These are phyloP conservation scores for Scolopax rusticola DNA, from an alignment of 2,797 vertebrate genomes.

Conservation along the genomic window DNA sequence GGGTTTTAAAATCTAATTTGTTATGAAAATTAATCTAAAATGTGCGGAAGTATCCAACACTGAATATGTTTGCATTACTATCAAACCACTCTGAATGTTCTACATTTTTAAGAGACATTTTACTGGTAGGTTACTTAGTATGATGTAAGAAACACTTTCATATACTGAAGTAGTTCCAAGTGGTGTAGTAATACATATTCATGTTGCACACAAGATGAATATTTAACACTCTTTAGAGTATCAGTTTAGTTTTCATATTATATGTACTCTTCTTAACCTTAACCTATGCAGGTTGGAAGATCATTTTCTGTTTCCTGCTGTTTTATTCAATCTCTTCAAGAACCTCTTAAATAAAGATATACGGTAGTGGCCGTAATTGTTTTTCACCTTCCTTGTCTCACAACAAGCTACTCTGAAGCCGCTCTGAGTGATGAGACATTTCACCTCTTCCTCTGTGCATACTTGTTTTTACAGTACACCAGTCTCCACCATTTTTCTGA, in stretches of 20 bases:
- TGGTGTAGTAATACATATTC: background rate
- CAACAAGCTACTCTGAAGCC: background rate
- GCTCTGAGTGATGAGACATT: background rate
- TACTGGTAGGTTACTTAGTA: background rate
- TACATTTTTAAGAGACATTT: background rate
- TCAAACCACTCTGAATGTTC: background rate
- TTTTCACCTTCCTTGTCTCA: background rate
- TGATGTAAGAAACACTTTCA: background rate
- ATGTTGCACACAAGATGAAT: background rate
- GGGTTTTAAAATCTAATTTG: background rate
- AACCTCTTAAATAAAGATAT: background rate
- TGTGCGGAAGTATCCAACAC: background rate
- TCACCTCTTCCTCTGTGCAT: background rate
- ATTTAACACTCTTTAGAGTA: background rate
- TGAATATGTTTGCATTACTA: background rate
- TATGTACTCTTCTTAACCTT: background rate
- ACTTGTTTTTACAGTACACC: background rate
- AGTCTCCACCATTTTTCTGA: background rate
- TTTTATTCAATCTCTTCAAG: background rate
- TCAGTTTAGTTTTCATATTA: background rate
- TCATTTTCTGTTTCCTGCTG: background rate
- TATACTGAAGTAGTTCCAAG: background rate
- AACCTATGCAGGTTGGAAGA: background rate
- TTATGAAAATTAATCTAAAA: background rate
- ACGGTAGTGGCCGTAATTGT: background rate